These are phyloP conservation scores for Venturia canescens DNA, from an alignment of 1,140 invertebrate species.

Conservation along the genomic window DNA sequence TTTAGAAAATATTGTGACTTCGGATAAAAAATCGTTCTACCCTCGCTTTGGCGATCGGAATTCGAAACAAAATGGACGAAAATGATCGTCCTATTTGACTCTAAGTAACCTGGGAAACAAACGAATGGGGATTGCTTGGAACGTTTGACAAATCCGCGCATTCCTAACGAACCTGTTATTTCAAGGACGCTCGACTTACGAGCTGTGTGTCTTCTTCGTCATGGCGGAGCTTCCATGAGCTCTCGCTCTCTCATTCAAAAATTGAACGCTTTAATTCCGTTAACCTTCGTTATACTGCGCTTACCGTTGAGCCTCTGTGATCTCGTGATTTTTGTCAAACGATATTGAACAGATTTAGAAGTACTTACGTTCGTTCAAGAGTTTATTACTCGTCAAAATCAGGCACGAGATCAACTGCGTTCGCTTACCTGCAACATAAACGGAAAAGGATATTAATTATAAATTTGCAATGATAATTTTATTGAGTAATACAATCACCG, in stretches of 20 bases:
- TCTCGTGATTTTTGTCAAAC: neutral
- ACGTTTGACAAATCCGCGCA: slow-evolving; percentile 64
- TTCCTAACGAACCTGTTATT: slow-evolving; percentile 68
- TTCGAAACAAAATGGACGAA: slow-evolving; percentile 61
- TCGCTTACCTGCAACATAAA: slow-evolving; percentile 55
- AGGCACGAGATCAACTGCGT: slow-evolving; percentile 15
- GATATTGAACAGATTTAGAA: slow-evolving; percentile 1
- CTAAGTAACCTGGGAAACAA: slow-evolving; percentile 65
- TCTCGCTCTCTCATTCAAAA: slow-evolving; percentile 12
- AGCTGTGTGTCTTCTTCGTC: neutral
- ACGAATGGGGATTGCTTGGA: slow-evolving; percentile 59
- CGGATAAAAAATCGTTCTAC: neutral
- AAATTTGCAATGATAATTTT: neutral
- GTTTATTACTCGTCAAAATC: slow-evolving; percentile 24
- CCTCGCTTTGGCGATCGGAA: slow-evolving; percentile 51
- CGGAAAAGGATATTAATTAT: slow-evolving; percentile 43
- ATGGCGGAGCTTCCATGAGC: neutral
- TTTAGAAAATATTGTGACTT: neutral
- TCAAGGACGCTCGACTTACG: slow-evolving; percentile 56
- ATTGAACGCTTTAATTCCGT: neutral
- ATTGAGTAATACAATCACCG: slow-evolving; percentile 34
- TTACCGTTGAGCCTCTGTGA: neutral
- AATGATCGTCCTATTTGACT: slow-evolving; percentile 54
- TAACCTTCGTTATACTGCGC: neutral
- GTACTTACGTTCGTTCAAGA: slow-evolving; percentile 49